Evolutionary conservation across 2,113 vertebrate genomes (phyloP), one percentile per base, ranked within the genome.

Genomic region (Etheostoma spectabile): DNA sequence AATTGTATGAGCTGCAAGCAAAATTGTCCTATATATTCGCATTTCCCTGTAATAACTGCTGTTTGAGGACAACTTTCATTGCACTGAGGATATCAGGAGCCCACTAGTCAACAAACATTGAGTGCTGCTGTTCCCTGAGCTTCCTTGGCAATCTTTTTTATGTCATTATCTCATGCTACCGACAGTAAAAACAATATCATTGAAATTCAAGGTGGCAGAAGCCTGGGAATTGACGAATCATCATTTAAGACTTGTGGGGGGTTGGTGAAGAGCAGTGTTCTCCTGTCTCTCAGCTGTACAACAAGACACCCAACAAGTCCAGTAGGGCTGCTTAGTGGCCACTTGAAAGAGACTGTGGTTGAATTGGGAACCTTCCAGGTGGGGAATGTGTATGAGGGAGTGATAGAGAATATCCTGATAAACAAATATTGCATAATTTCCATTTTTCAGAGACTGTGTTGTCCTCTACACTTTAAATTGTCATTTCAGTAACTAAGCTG

Each of bases 381-480:
- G 56, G 27, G 60, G 22, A 64, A 53, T 68, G 83, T 77, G 76
- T 21, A 14, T 30, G 66, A 74, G 52, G 22, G 68, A 27, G 71
- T 12, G 61, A 30, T 63, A 12, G 22, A 66, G 63, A 49, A 49
- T 49, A 49, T 22, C 63, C 63, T 27, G 27, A 69, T 61, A 78
- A 81, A 81, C 64, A 79, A 83, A 75, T 71, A 66, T 76, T 82
- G 70, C 70, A 22, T 68, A 62, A 69, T 18, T 73, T 76, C 80
- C 81, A 73, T 79, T 74, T 76, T 81, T 79, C 74, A 69, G 63
- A 69, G 53, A 38, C 8, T 49, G 24, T 60, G 75, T 82, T 77
- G 63, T 30, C 74, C 35, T 86, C 80, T 49, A 63, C 83, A 80
- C 53, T 74, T 89, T 80, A 67, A 64, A 70, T 82, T 84, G 71